Conservation (phyloP, 2,113 vertebrate species). For the Neolamprologus caudopunctatus region DNA sequence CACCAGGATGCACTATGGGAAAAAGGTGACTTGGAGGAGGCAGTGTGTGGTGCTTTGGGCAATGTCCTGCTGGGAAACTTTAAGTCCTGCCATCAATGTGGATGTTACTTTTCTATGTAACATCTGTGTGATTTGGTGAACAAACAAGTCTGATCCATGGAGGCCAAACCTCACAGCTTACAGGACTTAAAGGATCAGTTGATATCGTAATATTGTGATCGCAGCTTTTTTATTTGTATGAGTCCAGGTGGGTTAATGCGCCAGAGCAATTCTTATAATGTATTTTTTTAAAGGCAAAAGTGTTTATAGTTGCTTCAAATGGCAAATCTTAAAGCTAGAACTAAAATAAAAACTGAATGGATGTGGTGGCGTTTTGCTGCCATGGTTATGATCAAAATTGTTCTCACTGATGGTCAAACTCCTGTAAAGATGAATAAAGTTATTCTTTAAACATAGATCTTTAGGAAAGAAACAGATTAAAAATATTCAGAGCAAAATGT, state of each 20-base stretch:
- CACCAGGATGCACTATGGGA: fast-evolving
- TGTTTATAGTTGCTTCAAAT: fast-evolving
- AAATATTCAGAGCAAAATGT: fast-evolving
- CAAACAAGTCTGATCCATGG: fast-evolving
- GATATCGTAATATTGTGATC: fast-evolving
- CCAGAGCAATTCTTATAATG: fast-evolving
- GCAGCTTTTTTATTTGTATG: fast-evolving
- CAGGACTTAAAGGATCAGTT: fast-evolving
- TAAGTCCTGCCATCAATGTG: fast-evolving
- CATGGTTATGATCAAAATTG: fast-evolving
- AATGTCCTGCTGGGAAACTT: background rate
- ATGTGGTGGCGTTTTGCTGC: fast-evolving
- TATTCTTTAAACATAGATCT: fast-evolving
- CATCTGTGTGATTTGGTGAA: background rate
- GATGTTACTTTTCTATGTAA: fast-evolving
- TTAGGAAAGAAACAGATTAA: fast-evolving
- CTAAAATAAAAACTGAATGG: background rate
- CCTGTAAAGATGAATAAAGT: background rate
- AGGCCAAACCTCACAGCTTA: background rate
- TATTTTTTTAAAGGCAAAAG: fast-evolving
- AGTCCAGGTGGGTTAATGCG: fast-evolving
- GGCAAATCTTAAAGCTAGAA: background rate
- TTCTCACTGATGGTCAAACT: background rate
- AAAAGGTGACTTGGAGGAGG: fast-evolving
- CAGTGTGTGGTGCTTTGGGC: fast-evolving